A percentile compares a stretch with the other conserved stretches of the same genome.
phyloP scores from a whole-genome alignment of 2,888 invertebrate species.

The Bombylius discolor region DNA sequence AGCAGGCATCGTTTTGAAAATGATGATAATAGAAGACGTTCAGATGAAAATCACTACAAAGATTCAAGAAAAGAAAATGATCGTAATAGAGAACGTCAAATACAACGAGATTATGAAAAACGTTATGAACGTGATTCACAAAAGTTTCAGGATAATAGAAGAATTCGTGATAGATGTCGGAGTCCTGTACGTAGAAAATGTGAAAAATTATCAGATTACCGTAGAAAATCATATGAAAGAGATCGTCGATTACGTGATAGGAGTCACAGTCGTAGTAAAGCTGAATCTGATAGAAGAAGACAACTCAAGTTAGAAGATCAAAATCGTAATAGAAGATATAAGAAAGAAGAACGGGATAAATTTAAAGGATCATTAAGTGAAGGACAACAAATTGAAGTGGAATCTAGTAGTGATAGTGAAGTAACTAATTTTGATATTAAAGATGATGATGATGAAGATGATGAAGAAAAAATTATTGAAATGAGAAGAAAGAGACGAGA shows the following conservation, averaged over 20 bases:
- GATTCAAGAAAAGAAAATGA: constrained; percentile 36
- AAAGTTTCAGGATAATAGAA: constrained; percentile 14
- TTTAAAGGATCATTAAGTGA: constrained; percentile 65
- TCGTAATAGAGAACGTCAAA: constrained; percentile 37
- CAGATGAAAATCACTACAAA: constrained; percentile 32
- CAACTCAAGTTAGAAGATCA: constrained; percentile 27
- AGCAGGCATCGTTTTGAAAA: constrained; percentile 3
- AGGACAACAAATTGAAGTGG: constrained; percentile 55
- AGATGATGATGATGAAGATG: constrained; percentile 80
- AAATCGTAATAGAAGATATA: constrained; percentile 34
- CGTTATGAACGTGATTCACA: constrained; percentile 25
- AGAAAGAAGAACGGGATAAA: constrained; percentile 40
- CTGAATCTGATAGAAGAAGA: constrained; percentile 32
- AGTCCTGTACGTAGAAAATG: not conserved
- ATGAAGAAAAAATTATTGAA: constrained; percentile 88
- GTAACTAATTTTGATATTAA: constrained; percentile 57
- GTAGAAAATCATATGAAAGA: constrained; percentile 16
- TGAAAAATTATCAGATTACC: constrained; percentile 23
- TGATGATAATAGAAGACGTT: constrained; percentile 31
- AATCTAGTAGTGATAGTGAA: constrained; percentile 58
- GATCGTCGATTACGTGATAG: constrained; percentile 21
- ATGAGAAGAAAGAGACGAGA: constrained; percentile 75
- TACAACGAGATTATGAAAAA: constrained; percentile 31
- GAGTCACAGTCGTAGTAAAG: constrained; percentile 33
- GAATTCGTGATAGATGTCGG: constrained; percentile 26